These are phyloP conservation scores for Meta bourneti DNA, from an alignment of 2,888 invertebrate genomes.

Conservation along the genomic window DNA sequence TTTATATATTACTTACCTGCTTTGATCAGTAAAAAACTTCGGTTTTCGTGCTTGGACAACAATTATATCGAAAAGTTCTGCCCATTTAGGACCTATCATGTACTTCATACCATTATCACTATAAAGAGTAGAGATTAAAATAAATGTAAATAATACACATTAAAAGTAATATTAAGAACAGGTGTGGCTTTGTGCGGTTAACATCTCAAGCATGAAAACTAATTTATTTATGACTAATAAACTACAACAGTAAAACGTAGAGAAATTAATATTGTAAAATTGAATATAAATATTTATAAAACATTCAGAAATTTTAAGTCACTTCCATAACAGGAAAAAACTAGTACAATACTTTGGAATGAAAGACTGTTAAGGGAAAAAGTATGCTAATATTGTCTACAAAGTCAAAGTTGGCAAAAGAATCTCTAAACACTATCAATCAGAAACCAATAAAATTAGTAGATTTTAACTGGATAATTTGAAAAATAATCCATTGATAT, in stretches of 20 bases:
- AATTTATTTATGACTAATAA: no score
- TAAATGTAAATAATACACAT: no score
- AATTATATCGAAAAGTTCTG: conserved; percentile 94
- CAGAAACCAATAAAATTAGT: not conserved
- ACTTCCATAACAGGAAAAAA: no score
- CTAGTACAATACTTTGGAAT: no score
- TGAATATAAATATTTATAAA: no score
- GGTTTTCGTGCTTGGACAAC: conserved; percentile 98
- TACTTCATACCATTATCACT: conserved; percentile 95
- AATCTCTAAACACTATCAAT: not conserved
- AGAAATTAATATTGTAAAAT: no score
- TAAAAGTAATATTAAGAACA: no score
- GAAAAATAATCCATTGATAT: no score
- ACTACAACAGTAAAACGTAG: no score
- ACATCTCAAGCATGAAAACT: no score
- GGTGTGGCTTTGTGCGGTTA: no score
- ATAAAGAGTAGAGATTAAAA: conserved; percentile 77
- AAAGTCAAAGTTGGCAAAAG: not conserved
- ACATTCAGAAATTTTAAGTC: no score
- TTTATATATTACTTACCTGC: conserved; percentile 83
- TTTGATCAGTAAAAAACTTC: conserved; percentile 93
- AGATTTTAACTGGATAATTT: not conserved
- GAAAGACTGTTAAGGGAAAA: not conserved
- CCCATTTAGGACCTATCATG: conserved; percentile 93
- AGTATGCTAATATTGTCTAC: not conserved